Percentiles rank a stretch among this genome's conserved stretches.
Conservation (phyloP, 1,140 invertebrate species). For the Drosophila insularis region DNA sequence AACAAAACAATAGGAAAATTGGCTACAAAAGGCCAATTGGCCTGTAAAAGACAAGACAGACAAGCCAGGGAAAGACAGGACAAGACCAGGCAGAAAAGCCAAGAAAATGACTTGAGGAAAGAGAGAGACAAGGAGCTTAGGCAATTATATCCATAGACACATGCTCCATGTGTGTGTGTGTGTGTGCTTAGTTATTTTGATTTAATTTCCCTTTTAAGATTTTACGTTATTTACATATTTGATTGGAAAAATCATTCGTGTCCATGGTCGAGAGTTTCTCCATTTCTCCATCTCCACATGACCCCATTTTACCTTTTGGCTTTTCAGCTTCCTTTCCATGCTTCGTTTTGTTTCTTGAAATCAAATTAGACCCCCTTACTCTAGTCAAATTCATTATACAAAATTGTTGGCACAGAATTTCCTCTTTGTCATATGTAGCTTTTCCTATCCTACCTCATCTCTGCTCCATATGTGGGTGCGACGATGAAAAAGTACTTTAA, state of each 20-base stretch:
- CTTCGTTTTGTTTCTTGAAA: constrained; percentile 13
- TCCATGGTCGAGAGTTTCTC: constrained; percentile 14
- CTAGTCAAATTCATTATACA: constrained; percentile 12
- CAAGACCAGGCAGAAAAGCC: constrained; percentile 9
- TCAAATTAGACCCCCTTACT: constrained; percentile 17
- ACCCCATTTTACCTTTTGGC: constrained; percentile 28
- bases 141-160: constrained; percentile 62
- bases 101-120: constrained; percentile 10
- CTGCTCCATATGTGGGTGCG: neutral
- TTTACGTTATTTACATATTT: constrained; percentile 73
- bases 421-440: neutral
- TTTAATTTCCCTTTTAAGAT: constrained; percentile 74
- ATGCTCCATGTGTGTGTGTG: constrained; percentile 5
- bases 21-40: constrained; percentile 56
- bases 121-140: neutral
- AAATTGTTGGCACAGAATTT: neutral
- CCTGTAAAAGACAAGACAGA: constrained; percentile 49
- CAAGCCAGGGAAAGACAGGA: constrained; percentile 27
- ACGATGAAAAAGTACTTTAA: neutral
- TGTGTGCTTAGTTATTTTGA: constrained; percentile 68
- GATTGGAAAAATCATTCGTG: constrained; percentile 62
- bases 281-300: neutral
- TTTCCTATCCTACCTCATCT: neutral
- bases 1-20: constrained; percentile 40
- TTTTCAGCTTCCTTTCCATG: constrained; percentile 23